Base-by-base conservation (phyloP, 2,888 invertebrate genomes). In the Alcis repandata region DNA sequence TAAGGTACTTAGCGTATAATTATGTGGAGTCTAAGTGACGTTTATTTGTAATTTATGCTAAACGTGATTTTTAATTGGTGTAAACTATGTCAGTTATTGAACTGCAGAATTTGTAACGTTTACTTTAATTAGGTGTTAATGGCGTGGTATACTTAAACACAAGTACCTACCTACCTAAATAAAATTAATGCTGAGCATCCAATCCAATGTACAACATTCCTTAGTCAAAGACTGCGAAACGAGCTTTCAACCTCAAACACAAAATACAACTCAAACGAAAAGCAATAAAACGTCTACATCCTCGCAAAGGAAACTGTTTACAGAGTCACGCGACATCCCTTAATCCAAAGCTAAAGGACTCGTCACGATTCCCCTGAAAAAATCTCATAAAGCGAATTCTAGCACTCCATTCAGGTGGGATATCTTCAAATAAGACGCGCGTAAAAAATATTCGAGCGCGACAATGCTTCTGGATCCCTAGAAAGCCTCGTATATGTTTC, bases 401-500 rank as follows among this genome's bases (percentile, higher is more conserved):
- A 84, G 83, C 86, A 90, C 89, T 91, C 91, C 88, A 90, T 91
- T 90, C 92, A 92, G 92, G 91, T 92, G 88, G 85, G 64, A 87
- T 81, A 79, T 87, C 87, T 87, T 86, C 87, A 87, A 89, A 92
- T 90, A 90, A 89, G 88, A 88, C 82, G 83, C 84, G 85, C 87
- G 85, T 88, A 90, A 92, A 92, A 92, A 92, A 92, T 92, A 91
- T 92, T 83, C 79, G 71, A 61, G 63, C 83, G 83, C 84, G 83
- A 92, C 91, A 92, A 92, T 91, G 86, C 89, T 83, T 78, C 76
- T 79, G 79, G 84, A 83, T 81, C 87, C 85, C 87, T 85, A 87
- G 89, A 91, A 90, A 88, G 91, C 91, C 85, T 88, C 91, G 94
- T 94, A 89, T 93, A 92, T 91, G 92, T 93, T 93, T 84, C 88